Evolutionary conservation across 2,113 vertebrate species (phyloP).

Genomic region (Thamnophis sirtalis): DNA sequence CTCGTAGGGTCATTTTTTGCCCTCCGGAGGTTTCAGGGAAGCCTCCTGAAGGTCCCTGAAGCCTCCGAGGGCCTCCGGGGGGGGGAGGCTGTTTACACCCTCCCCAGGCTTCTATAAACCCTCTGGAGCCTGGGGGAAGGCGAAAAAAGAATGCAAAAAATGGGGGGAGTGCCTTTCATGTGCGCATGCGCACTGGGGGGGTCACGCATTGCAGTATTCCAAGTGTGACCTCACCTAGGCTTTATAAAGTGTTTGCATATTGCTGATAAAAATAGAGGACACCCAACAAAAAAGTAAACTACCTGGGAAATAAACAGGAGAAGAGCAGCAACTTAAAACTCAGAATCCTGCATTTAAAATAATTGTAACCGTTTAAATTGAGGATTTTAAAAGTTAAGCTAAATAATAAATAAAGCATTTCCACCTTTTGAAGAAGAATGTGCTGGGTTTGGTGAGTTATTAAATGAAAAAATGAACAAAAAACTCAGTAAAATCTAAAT

Average conservation of each 20-base stretch:
- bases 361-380: not conserved
- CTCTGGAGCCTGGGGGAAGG: no score
- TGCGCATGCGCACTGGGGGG: no score
- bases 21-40: no score
- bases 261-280: not conserved
- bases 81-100: no score
- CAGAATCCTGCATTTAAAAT: not conserved
- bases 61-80: no score
- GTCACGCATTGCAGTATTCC: no score
- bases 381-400: not conserved
- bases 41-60: no score
- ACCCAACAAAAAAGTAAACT: not conserved
- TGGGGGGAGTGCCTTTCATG: no score
- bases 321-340: not conserved
- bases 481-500: not conserved
- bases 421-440: not conserved
- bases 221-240: no score
- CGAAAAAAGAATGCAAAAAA: no score
- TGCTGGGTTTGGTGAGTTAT: not conserved
- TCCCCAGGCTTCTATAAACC: no score
- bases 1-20: no score
- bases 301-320: not conserved
- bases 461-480: not conserved
- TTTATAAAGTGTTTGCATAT: not conserved
- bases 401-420: not conserved